Conservation (phyloP, 2,888 invertebrate species). For the Orgyia antiqua region DNA sequence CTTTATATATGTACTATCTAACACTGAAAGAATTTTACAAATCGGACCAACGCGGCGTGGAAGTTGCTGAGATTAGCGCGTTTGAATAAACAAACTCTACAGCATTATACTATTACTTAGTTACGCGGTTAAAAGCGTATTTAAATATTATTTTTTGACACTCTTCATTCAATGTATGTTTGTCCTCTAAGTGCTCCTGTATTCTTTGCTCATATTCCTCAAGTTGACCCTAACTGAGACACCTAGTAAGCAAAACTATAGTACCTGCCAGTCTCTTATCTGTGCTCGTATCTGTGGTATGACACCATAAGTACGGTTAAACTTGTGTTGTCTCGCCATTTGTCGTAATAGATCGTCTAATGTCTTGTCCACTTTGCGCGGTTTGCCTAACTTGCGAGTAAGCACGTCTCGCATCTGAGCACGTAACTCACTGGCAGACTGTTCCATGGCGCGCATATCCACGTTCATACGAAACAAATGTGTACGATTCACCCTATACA, state of each 20-base stretch:
- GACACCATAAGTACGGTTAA: constrained; percentile 39
- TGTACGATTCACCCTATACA: constrained; percentile 80
- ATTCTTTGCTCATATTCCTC: constrained; percentile 69
- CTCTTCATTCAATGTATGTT: constrained; percentile 36
- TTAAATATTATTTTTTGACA: too few species aligned
- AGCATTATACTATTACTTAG: too few species aligned
- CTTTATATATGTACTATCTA: too few species aligned
- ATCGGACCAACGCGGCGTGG: too few species aligned
- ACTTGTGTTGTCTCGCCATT: constrained; percentile 65
- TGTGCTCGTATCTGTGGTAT: constrained; percentile 48
- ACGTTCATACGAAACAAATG: constrained; percentile 84
- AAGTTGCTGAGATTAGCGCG: too few species aligned
- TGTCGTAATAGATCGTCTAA: constrained; percentile 60
- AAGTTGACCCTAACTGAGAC: constrained; percentile 72
- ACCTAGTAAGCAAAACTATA: too few species aligned
- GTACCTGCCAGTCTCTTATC: constrained; percentile 58
- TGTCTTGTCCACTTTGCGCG: constrained; percentile 56
- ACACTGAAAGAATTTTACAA: too few species aligned
- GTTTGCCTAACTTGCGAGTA: constrained; percentile 58
- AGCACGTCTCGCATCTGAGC: constrained; percentile 65
- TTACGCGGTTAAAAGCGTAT: too few species aligned
- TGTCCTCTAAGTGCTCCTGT: constrained; percentile 59
- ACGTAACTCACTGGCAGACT: constrained; percentile 75
- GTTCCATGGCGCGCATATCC: constrained; percentile 82
- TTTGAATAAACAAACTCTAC: too few species aligned